phyloP scores from a whole-genome alignment of 2,113 vertebrate species.

The human (Homo sapiens) region GRCh38 chr6:104018001-104018500 shows the following conservation, averaged over 20 bases:
- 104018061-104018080: slow-evolving; percentile 92
- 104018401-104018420: slow-evolving; percentile 92
- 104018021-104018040: slow-evolving; percentile 92
- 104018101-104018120: slow-evolving; percentile 93
- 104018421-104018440: slow-evolving; percentile 94
- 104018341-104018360: slow-evolving; percentile 96
- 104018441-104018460: slow-evolving; percentile 89
- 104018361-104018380: slow-evolving; percentile 95
- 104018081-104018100: slow-evolving; percentile 92
- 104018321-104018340: slow-evolving; percentile 92
- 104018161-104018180: slow-evolving; percentile 92
- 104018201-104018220: slow-evolving; percentile 89
- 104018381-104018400: slow-evolving; percentile 85
- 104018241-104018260: slow-evolving; percentile 93
- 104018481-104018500: slow-evolving; percentile 95
- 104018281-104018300: slow-evolving; percentile 89
- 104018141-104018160: slow-evolving; percentile 89
- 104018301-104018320: slow-evolving; percentile 91
- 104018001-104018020: slow-evolving; percentile 91
- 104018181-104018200: slow-evolving; percentile 92
- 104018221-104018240: slow-evolving; percentile 92
- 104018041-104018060: slow-evolving; percentile 92
- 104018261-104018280: slow-evolving; percentile 93
- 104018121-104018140: slow-evolving; percentile 93
- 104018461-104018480: slow-evolving; percentile 98